A percentile compares a stretch with the other conserved stretches of the same genome.
phyloP scores from a whole-genome alignment of 2,797 vertebrate species.

The Alcedo quadribrachys region DNA sequence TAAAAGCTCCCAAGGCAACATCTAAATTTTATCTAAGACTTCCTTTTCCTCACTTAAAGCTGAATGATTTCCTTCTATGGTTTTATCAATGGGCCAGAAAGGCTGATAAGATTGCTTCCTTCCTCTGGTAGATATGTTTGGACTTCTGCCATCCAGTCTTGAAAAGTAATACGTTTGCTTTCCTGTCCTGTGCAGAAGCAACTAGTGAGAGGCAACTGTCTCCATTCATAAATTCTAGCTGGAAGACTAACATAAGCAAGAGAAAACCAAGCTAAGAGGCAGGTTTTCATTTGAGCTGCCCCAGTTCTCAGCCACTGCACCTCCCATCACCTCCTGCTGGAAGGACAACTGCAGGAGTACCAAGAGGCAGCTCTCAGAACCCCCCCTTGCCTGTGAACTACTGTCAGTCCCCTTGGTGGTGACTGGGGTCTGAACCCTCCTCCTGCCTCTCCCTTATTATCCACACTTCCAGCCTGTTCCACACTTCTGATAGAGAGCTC shows the following conservation, averaged over 20 bases:
- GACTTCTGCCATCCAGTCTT: constrained; percentile 66
- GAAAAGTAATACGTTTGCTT: constrained; percentile 68
- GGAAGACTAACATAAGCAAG: not conserved
- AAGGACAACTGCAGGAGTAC: not conserved
- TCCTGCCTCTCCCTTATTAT: not conserved
- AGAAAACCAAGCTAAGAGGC: not conserved
- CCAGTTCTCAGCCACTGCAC: not conserved
- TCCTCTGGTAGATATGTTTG: constrained; percentile 65
- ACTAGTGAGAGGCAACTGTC: constrained; percentile 12
- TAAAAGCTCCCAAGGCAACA: constrained; percentile 62
- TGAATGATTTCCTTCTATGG: constrained; percentile 75
- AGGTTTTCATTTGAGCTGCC: not conserved
- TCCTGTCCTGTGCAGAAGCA: constrained; percentile 53
- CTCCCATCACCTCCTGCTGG: not conserved
- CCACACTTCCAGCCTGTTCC: not conserved
- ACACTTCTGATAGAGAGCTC: not conserved
- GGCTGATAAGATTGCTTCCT: constrained; percentile 78
- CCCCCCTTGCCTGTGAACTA: not conserved
- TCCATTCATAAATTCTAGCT: constrained; percentile 35
- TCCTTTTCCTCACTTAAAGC: constrained; percentile 73
- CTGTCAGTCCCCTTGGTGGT: not conserved
- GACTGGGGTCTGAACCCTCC: not conserved
- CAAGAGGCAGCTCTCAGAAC: not conserved
- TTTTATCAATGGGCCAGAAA: constrained; percentile 73
- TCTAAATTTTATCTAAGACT: constrained; percentile 73